These are phyloP conservation scores for Allophyes oxyacanthae DNA, from an alignment of 2,888 invertebrate species.

Conservation along the genomic window DNA sequence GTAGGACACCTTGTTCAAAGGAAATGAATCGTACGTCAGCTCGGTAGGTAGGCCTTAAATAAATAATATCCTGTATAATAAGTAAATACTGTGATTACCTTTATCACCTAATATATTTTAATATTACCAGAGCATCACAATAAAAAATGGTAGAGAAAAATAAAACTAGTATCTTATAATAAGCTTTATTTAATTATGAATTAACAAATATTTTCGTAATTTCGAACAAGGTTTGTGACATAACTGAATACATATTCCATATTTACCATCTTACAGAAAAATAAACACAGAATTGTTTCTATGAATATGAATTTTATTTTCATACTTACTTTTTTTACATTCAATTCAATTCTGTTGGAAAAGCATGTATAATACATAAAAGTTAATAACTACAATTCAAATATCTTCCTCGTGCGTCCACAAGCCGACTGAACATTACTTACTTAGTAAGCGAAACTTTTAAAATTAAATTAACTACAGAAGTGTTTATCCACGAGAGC, in stretches of 20 bases:
- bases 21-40: too few species aligned
- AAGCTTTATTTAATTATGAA: slow-evolving; percentile 90
- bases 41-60: too few species aligned
- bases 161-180: slow-evolving; percentile 88
- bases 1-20: too few species aligned
- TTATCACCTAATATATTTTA: too few species aligned
- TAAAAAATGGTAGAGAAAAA: slow-evolving; percentile 55
- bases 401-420: slow-evolving; percentile 78
- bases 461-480: slow-evolving; percentile 81
- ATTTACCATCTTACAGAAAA: slow-evolving; percentile 83
- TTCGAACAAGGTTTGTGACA: slow-evolving; percentile 89
- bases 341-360: slow-evolving; percentile 83
- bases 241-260: slow-evolving; percentile 88
- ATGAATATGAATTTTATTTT: slow-evolving; percentile 87
- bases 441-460: slow-evolving; percentile 84
- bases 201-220: slow-evolving; percentile 89
- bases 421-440: slow-evolving; percentile 83
- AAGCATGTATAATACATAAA: slow-evolving; percentile 88
- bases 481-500: slow-evolving; percentile 60
- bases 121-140: too few species aligned
- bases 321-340: slow-evolving; percentile 88
- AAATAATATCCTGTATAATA: too few species aligned
- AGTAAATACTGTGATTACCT: too few species aligned
- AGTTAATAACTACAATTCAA: slow-evolving; percentile 86
- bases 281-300: slow-evolving; percentile 88